These are phyloP conservation scores for Cylindroiulus punctatus DNA, from an alignment of 2,888 invertebrate species.

Conservation along the genomic window DNA sequence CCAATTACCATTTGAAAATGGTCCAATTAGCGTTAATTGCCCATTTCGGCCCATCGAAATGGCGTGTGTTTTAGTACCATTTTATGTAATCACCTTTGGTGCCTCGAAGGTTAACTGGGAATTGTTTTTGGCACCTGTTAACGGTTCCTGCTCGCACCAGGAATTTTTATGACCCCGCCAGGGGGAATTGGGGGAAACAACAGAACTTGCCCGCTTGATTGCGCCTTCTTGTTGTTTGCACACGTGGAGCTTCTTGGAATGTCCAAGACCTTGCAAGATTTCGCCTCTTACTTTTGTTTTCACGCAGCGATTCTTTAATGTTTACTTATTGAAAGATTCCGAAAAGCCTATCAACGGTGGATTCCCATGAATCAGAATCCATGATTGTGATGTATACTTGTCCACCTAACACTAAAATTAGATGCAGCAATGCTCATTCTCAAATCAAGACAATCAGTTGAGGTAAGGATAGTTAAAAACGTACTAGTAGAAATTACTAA, in stretches of 20 bases:
- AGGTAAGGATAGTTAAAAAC: no score
- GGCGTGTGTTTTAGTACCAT: not conserved
- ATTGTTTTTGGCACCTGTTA: slow-evolving; percentile 1
- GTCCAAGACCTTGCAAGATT: not conserved
- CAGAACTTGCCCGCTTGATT: not conserved
- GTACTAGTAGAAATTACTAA: no score
- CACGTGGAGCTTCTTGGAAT: not conserved
- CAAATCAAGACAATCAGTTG: no score
- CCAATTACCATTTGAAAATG: not conserved
- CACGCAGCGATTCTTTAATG: no score
- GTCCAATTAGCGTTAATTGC: not conserved
- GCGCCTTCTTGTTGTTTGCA: not conserved
- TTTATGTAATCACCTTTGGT: not conserved
- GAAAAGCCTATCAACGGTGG: not conserved
- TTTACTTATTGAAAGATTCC: not conserved
- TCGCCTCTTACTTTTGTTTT: no score
- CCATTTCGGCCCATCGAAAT: not conserved
- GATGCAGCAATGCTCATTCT: no score
- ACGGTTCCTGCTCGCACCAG: not conserved
- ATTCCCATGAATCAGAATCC: no score
- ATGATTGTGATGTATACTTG: no score
- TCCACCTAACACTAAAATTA: no score
- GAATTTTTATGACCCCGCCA: not conserved
- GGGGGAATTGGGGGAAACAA: not conserved
- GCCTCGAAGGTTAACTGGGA: not conserved